Base-by-base conservation (phyloP, 2,888 invertebrate genomes). In the Rotaria sp. region DNA sequence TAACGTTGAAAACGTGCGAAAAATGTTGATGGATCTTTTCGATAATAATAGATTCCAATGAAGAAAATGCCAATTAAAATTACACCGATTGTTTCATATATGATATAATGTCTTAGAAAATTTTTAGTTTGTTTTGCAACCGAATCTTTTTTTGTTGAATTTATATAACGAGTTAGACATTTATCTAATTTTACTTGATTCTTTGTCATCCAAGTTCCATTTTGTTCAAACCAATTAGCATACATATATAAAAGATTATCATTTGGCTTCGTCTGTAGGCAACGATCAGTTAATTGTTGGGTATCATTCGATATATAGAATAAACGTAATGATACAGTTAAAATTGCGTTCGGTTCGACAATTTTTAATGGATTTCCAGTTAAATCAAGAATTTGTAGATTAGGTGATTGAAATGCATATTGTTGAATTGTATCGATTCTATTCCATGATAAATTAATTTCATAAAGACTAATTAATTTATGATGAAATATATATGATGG, bases 331-430 rank as follows among this genome's bases (percentile, higher is more conserved):
- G 67, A 67, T 35, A 38, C 13, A 21, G 67, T 67, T 8, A 67
- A 67, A 35, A 67, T 35, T 11, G 67, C 67, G 2, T 67, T 15
- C 38, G 67, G 35, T 67, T 67, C 80, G 8, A 80, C 21, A 26
- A 1, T 80, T 45, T 80, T 41, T 45, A 80, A n/a, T 45, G 80
- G 11, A 80, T 80, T 80, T 26, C 80, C 80, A 13, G 80, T 80
- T 45, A 80, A 80, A 80, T 80, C 80, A 45, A 80, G 45, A n/a
- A 80, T 80, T 80, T 80, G 45, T 45, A 80, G 11, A 80, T 80
- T 80, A n/a, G 45, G 45, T 45, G 80, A 41, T 80, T 80, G 45
- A 45, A 80, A 45, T 80, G 80, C 80, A 13, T 45, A 2, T 80
- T 24, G n/a, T 80, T 80, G 1, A 41, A 80, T 80, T n/a, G 24